Evolutionary conservation across 2,888 invertebrate genomes (phyloP).

Genomic region (Rhagium mordax): DNA sequence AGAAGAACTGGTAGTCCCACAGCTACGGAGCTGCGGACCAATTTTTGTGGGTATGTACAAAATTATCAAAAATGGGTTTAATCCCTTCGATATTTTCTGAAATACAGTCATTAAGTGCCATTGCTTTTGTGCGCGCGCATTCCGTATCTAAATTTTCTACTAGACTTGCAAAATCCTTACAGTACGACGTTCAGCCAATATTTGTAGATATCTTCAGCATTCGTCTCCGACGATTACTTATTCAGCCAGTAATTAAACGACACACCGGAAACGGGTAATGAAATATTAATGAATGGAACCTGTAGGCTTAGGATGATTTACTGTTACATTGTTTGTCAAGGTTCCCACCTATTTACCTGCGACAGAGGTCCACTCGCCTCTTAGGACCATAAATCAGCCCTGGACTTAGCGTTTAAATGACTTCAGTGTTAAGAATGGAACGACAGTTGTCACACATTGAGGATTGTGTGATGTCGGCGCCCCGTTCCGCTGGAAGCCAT

Average conservation of each 20-base stretch:
- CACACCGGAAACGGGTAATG: constrained; percentile 8
- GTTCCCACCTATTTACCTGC: not conserved
- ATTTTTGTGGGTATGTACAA: no score
- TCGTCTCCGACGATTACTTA: not conserved
- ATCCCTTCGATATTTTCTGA: no score
- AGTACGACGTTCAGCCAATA: no score
- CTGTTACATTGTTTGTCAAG: not conserved
- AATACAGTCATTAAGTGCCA: no score
- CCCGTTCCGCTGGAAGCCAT: not conserved
- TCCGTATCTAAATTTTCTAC: no score
- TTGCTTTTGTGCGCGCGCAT: no score
- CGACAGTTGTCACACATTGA: not conserved
- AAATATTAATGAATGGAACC: constrained; percentile 19
- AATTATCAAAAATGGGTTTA: no score
- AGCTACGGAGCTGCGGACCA: no score
- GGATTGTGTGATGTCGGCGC: not conserved
- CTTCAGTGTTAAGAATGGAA: not conserved
- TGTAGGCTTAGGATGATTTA: constrained; percentile 1
- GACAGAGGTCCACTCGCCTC: not conserved
- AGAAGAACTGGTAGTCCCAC: no score
- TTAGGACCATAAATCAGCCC: not conserved
- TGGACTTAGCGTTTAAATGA: not conserved
- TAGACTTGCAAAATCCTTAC: no score
- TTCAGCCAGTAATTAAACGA: constrained; percentile 10
- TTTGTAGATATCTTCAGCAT: not conserved